phyloP scores from a whole-genome alignment of 2,113 vertebrate genomes.

The Hippocampus guttulatus region DNA sequence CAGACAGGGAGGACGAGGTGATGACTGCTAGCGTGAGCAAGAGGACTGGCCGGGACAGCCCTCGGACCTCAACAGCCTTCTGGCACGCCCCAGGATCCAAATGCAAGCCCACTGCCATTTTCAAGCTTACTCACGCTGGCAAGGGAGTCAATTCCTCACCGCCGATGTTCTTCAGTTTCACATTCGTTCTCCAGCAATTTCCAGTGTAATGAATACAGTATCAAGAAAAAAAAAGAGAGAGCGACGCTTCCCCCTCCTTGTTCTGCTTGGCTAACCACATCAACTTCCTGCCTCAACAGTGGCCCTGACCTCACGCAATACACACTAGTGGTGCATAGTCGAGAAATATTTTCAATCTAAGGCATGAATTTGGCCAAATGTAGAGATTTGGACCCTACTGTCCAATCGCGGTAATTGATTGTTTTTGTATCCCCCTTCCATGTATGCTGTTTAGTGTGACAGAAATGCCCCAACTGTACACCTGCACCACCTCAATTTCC shows the following conservation, averaged over 20 bases:
- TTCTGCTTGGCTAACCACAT: conserved; percentile 55
- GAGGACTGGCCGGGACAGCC: conserved; percentile 64
- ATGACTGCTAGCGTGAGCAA: conserved; percentile 76
- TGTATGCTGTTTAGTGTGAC: too few species aligned
- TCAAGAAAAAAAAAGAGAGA: conserved; percentile 7
- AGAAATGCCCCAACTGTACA: too few species aligned
- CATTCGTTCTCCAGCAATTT: conserved; percentile 18
- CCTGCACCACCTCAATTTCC: too few species aligned
- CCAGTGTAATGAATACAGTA: conserved; percentile 8
- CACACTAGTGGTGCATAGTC: not conserved
- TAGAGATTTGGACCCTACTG: too few species aligned
- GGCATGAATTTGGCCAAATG: too few species aligned
- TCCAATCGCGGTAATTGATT: too few species aligned
- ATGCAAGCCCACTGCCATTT: conserved; percentile 26
- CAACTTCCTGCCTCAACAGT: conserved; percentile 53
- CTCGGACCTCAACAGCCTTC: conserved; percentile 19
- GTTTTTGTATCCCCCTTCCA: too few species aligned
- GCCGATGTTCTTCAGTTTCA: conserved; percentile 16
- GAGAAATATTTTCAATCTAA: not conserved
- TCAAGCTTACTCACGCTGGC: conserved; percentile 31
- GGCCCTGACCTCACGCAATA: not conserved
- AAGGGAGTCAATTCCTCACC: not conserved
- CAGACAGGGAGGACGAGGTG: conserved; percentile 79
- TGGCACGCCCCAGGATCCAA: conserved; percentile 15
- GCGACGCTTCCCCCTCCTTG: conserved; percentile 47